Evolutionary conservation across 1,140 invertebrate species (phyloP).

Genomic region (Panagrolaimus sp.): DNA sequence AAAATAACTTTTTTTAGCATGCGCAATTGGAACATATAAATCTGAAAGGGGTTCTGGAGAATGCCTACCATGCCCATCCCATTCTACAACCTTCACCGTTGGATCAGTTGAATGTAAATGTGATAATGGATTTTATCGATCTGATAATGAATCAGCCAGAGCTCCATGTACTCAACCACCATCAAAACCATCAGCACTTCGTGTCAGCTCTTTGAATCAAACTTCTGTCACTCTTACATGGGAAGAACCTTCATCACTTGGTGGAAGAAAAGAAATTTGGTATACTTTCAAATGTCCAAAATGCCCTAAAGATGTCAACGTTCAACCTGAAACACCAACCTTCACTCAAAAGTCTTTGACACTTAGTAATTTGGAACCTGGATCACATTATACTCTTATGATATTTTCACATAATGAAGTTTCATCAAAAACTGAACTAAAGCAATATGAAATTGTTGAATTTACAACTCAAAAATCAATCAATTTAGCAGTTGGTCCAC

Average conservation of each 20-base stretch:
- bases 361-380: slow-evolving; percentile 23
- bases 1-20: slow-evolving; percentile 33
- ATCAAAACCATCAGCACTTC: slow-evolving; percentile 19
- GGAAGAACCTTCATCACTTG: slow-evolving; percentile 15
- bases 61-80: slow-evolving; percentile 30
- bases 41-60: slow-evolving; percentile 26
- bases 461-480: slow-evolving; percentile 17
- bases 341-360: slow-evolving; percentile 5
- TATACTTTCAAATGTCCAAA: slow-evolving; percentile 24
- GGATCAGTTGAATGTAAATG: slow-evolving; percentile 32
- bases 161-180: slow-evolving; percentile 19
- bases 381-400: slow-evolving; percentile 18
- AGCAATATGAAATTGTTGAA: slow-evolving; percentile 19
- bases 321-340: background rate
- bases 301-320: slow-evolving; percentile 7
- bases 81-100: slow-evolving; percentile 20
- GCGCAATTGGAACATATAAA: slow-evolving; percentile 41
- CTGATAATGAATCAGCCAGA: slow-evolving; percentile 24
- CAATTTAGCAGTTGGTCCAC: slow-evolving; percentile 11
- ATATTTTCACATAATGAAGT: slow-evolving; percentile 26
- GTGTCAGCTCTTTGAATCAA: slow-evolving; percentile 6
- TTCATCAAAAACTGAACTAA: slow-evolving; percentile 10
- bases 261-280: slow-evolving; percentile 22
- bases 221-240: slow-evolving; percentile 17
- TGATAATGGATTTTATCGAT: slow-evolving; percentile 31